Conservation (phyloP, 2,113 vertebrate genomes). For the Pitta sordida region DNA sequence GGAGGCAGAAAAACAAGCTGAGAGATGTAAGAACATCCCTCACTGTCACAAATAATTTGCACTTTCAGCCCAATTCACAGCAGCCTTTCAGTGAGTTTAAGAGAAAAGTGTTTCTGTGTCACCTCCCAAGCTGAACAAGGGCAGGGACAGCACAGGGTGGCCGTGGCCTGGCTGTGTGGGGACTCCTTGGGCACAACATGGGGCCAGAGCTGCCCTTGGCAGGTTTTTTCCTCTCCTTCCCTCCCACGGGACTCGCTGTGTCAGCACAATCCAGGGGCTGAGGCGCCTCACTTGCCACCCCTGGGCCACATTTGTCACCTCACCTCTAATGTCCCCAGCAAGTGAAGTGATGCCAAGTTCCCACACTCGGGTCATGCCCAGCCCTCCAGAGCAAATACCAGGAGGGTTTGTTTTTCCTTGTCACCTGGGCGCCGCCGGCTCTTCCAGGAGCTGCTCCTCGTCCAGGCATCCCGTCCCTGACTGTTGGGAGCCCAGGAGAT, state of each 20-base stretch:
- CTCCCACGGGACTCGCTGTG: background rate
- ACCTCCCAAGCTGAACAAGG: background rate
- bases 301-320: background rate
- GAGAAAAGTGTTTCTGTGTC: slow-evolving; percentile 19
- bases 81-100: background rate
- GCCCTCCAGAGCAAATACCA: background rate
- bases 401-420: background rate
- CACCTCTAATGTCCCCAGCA: background rate
- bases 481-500: accelerated
- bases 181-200: background rate
- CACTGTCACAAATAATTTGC: background rate
- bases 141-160: background rate
- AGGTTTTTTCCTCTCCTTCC: background rate
- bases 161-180: background rate
- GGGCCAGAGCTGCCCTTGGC: background rate
- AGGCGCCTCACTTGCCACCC: background rate
- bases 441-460: background rate
- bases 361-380: background rate
- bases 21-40: background rate
- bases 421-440: background rate
- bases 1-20: background rate
- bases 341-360: background rate
- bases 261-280: background rate
- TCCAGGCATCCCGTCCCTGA: background rate
- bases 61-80: background rate